Base-by-base conservation (phyloP, 1,140 invertebrate species). In the Pseudomyrmex flavicornis region DNA sequence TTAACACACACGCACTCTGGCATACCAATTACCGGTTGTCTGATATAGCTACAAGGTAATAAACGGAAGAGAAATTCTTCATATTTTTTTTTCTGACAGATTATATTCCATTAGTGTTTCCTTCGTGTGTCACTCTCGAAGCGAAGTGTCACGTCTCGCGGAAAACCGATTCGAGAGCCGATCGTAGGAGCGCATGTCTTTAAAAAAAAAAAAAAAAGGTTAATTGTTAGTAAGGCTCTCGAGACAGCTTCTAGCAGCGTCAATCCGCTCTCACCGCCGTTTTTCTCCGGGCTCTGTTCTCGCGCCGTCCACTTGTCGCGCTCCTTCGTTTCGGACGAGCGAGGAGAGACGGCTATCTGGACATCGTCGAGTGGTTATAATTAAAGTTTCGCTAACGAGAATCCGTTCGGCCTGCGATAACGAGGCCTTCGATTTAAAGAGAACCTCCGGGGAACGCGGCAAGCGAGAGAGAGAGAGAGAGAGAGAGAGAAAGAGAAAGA, bases 311-410 rank as follows among this genome's bases (percentile, higher is more conserved):
- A 80, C 76, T 80, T 72, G 76, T 72, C 68, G 70, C 70, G 50
- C 35, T 70, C 17, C 48, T 20, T 58, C 62, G 66, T 80, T 80
- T 80, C 58, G 48, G 70, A 68, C 54, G 77, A 44, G 62, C 48
- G 46, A 76, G 20, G 35, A 62, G 48, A 70, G 58, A 83, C 85
- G 88, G 61, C 76, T 85, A 87, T 89, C 85, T 66, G 88, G 68
- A 77, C 66, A 58, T 62, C 44, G 82, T 77, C 70, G 75, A 87
- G 88, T 73, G 85, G 85, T 89, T 89, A 90, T 91, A 90, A 89
- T 91, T 90, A 89, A 90, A 89, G 83, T 84, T 75, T 61, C 80
- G 86, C 85, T 91, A 91, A 91, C 90, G 89, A 91, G 89, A 90
- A 90, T 89, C 72, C 85, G 79, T 89, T 91, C 82, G 54, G 63